Base-by-base conservation (phyloP, 2,888 invertebrate species). In the Drosophila cognata region DNA sequence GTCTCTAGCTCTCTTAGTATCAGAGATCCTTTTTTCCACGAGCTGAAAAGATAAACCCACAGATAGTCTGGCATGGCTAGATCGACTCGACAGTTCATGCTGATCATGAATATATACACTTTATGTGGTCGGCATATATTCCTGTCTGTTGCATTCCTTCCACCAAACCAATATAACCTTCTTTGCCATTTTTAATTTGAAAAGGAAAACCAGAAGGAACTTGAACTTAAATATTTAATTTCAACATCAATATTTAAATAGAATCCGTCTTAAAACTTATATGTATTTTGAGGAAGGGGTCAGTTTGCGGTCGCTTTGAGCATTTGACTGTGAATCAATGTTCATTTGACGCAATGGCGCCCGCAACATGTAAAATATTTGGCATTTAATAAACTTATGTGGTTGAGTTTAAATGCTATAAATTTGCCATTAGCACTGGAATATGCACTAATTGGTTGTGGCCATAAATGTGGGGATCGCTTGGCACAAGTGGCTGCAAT, bases 401-500 rank as follows among this genome's bases (percentile, higher is more conserved):
- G 53, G 60, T 53, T 33, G 2, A 21, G 18, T 35, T 41, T 48
- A 51, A 71, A 41, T 51, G 28, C 16, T 48, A 4, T 4, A 56
- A 25, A 31, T 21, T 21, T 28, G 13, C 18, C 29, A n/a, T 25
- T 25, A 58, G 36, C 1, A 21, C 28, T 29, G 21, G 4, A 13
- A 8, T 28, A 2, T 31, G 50, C 36, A 50, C 13, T 58, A 55
- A 67, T 61, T 51, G 38, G 29, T 31, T 46, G 28, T 36, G 33
- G 41, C 13, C 64, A 69, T 58, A 62, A 60, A 46, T 77, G 58
- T 58, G 56, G 38, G 56, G 38, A 43, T 56, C 25, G 65, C 51
- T 64, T 67, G 53, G 41, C 43, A 59, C 25, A 58, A 64, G 60
- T 52, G 68, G 48, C 64, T 63, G 51, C 48, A 68, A 85, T 88